phyloP scores from a whole-genome alignment of 2,888 invertebrate genomes.

The Chamaedrilus cognettii region DNA sequence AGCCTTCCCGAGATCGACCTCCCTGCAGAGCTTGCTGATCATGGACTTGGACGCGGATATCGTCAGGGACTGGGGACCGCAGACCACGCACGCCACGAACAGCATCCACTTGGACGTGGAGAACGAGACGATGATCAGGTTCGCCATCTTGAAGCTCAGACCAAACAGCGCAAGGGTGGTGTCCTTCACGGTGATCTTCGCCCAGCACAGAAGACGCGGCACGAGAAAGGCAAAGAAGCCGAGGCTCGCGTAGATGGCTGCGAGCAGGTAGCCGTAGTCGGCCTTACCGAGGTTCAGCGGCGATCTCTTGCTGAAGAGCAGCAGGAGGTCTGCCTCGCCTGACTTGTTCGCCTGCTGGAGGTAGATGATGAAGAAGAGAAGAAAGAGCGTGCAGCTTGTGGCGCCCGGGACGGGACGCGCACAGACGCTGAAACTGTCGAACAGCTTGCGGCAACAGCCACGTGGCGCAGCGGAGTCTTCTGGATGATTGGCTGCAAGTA shows the following conservation, averaged over 20 bases:
- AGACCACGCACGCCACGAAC: constrained; percentile 49
- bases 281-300: constrained; percentile 54
- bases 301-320: constrained; percentile 51
- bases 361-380: constrained; percentile 46
- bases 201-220: constrained; percentile 42
- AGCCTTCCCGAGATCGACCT: constrained; percentile 54
- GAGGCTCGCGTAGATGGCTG: constrained; percentile 56
- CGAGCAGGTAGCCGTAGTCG: constrained; percentile 54
- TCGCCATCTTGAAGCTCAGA: constrained; percentile 49
- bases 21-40: constrained; percentile 52
- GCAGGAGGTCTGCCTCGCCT: constrained; percentile 56
- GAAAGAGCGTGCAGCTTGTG: constrained; percentile 42
- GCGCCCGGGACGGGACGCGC: constrained; percentile 5
- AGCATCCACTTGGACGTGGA: constrained; percentile 49
- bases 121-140: constrained; percentile 45
- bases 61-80: constrained; percentile 52
- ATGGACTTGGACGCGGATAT: constrained; percentile 51
- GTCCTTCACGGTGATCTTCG: constrained; percentile 43
- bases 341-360: constrained; percentile 50
- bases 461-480: neutral
- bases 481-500: neutral
- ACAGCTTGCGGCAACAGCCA: neutral
- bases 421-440: neutral
- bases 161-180: constrained; percentile 50
- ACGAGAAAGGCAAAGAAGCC: constrained; percentile 52